Base-by-base conservation (phyloP, 30 jellyfish, hydroid and myxozoan genomes). In the Cassiopea xamachana region DNA sequence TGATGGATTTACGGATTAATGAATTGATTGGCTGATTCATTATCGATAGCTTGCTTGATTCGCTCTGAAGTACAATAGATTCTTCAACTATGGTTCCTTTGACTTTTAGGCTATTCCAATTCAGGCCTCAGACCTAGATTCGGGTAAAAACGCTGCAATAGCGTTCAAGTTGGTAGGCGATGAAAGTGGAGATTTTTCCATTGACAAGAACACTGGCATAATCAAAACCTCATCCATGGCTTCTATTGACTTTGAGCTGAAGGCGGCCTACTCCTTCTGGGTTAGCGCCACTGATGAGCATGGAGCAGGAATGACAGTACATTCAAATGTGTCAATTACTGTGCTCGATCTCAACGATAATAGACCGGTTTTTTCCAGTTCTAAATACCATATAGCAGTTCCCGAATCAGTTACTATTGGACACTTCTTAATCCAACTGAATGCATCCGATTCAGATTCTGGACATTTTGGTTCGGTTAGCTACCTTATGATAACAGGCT, bases 381-480 rank as follows among this genome's bases (percentile, higher is more conserved):
- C 47, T 7, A n/a, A 44, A 9, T 95, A 95, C 83, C 71, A 46
- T 15, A 82, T 79, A 2, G 75, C 80, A 2, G 82, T 95, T 7
- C 70, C 82, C 15, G 99, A 95, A 70, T 71, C 91, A 0, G 82
- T 75, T 12, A 71, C 39, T 64, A 60, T 84, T 60, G 97, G 96
- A 19, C 74, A 61, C 27, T n/a, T 69, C 19, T 69, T 95, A 2
- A 13, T 88, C 19, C 81, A 60, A 14, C 93, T 91, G 17, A 82
- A 75, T 71, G 98, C 98, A 14, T 70, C 90, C 9, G 99, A 95
- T 67, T 73, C 62, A 60, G 99, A 95, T 80, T 85, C 93, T 64
- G 97, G 96, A 0, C 18, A 58, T 55, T 81, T 58, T 44, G 97
- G 98, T 19, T 12, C 72, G 16, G 81, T 95, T 73, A 46, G 87